A percentile compares a stretch with the other conserved stretches of the same genome.
Evolutionary conservation across 2,113 vertebrate genomes (phyloP).

Genomic region (Amphilophus citrinellus): DNA sequence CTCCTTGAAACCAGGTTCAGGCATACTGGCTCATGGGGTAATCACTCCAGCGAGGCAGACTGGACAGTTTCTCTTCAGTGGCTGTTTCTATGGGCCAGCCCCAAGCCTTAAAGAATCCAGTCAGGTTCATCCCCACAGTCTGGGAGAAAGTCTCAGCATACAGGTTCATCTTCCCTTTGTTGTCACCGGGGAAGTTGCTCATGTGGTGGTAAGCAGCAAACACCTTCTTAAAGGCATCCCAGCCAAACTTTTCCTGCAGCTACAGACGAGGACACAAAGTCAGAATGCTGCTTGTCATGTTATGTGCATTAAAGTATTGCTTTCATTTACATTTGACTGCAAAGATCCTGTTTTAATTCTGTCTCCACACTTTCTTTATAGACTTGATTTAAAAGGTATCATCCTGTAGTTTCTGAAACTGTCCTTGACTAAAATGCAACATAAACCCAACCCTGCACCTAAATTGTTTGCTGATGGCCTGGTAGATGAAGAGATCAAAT

Average conservation of each 20-base stretch:
- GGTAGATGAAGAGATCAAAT: no score
- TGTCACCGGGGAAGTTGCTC: constrained; percentile 61
- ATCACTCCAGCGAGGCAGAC: constrained; percentile 80
- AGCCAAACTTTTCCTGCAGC: constrained; percentile 86
- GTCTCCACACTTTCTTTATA: neutral
- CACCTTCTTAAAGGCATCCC: constrained; percentile 81
- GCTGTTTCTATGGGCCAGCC: constrained; percentile 81
- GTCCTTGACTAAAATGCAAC: neutral
- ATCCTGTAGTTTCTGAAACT: neutral
- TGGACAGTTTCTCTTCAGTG: constrained; percentile 70
- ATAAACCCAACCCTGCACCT: no score
- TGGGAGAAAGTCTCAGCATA: constrained; percentile 83
- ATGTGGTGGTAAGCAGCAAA: constrained; percentile 82
- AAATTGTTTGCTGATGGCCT: no score
- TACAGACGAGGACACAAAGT: constrained; percentile 42
- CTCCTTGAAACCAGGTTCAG: constrained; percentile 24
- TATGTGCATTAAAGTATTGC: no score
- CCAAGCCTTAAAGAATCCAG: constrained; percentile 85
- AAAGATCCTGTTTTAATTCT: neutral
- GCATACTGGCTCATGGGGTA: constrained; percentile 76
- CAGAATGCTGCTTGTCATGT: neutral
- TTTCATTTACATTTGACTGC: neutral
- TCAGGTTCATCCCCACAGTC: constrained; percentile 80
- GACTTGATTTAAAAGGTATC: neutral
- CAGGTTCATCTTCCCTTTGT: constrained; percentile 84